phyloP scores from a whole-genome alignment of 2,888 invertebrate genomes.

The Drosophila demipolita region DNA sequence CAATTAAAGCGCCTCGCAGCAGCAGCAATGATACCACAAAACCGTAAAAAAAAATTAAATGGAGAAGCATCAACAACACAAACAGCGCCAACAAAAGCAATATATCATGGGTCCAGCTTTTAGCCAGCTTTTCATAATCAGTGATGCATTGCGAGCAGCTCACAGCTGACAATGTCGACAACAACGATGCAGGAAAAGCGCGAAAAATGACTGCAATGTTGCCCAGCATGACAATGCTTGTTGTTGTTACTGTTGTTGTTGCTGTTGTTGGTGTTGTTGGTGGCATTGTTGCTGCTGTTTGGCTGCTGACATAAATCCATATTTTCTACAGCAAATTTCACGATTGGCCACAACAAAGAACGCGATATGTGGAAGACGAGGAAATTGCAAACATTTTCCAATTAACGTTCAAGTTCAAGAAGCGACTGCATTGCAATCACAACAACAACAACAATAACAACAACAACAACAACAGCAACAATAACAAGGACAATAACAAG shows the following conservation, averaged over 20 bases:
- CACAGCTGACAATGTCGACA: slow-evolving; percentile 67
- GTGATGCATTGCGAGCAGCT: slow-evolving; percentile 80
- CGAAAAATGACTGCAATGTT: slow-evolving; percentile 68
- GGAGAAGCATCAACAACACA: slow-evolving; percentile 21
- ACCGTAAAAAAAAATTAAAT: slow-evolving; percentile 49
- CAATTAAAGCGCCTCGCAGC: slow-evolving; percentile 59
- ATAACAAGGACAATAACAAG: background rate
- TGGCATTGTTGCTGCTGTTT: slow-evolving; percentile 31
- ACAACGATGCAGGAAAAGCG: slow-evolving; percentile 54
- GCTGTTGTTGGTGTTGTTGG: slow-evolving; percentile 19
- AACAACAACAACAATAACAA: background rate
- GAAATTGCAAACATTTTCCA: slow-evolving; percentile 76
- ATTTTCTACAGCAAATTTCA: slow-evolving; percentile 75
- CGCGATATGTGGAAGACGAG: slow-evolving; percentile 51
- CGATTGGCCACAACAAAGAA: slow-evolving; percentile 61
- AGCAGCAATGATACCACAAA: slow-evolving; percentile 73
- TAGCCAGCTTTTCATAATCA: slow-evolving; percentile 81
- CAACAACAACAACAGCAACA: slow-evolving; percentile 8
- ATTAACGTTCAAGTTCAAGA: slow-evolving; percentile 71
- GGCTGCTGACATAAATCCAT: slow-evolving; percentile 77
- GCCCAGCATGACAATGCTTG: slow-evolving; percentile 49
- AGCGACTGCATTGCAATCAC: slow-evolving; percentile 25
- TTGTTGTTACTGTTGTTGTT: slow-evolving; percentile 31
- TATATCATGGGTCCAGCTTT: slow-evolving; percentile 80
- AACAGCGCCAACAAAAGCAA: slow-evolving; percentile 64